Base-by-base conservation (phyloP, 2,113 vertebrate genomes). In the Archocentrus centrarchus region DNA sequence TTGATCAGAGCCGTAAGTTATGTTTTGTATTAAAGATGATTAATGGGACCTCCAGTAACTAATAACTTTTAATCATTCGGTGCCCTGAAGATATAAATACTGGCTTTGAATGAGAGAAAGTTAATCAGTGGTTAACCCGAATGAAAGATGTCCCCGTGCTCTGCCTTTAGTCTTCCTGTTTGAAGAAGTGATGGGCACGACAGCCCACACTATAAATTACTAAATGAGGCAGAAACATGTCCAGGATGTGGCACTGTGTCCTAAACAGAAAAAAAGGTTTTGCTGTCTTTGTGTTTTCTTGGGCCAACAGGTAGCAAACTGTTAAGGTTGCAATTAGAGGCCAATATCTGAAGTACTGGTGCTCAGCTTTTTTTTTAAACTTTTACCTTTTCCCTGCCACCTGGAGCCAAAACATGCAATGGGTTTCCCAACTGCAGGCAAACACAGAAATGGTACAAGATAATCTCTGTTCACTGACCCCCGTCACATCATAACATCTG, bases 251-350 rank as follows among this genome's bases (percentile, higher is more conserved):
- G 63, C 39, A 27, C 24, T 10, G 22, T 6, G 39, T 66, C 39
- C 0, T 44, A 17, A 66, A 66, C 63, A 64, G 44, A 17, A 68
- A 7, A 4, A 27, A 18, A 18, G 0, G 64, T 0, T 68, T 47
- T 30, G 22, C 18, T 50, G 22, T 5, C 15, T 50, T 50, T 50
- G 24, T 50, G 41, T 15, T 70, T 41, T 39, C 27, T 11, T 18
- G 6, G 0, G 0, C 8, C 0, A 4, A 11, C 24, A 20, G 15
- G 64, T 50, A 18, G 18, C 24, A 30, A 18, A 70, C 3, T 17
- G 6, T 11, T 70, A 18, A 7, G 7, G 15, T 18, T 53, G 39
- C 13, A 10, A 20, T 5, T 44, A 22, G n/a, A 14, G 13, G 22
- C 27, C 24, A 20, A 50, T 4, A 5, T 20, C 22, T 2, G n/a